Percentiles rank a stretch among this genome's conserved stretches.
Conservation (phyloP, 2,797 vertebrate species). For the Crenuchus spilurus region DNA sequence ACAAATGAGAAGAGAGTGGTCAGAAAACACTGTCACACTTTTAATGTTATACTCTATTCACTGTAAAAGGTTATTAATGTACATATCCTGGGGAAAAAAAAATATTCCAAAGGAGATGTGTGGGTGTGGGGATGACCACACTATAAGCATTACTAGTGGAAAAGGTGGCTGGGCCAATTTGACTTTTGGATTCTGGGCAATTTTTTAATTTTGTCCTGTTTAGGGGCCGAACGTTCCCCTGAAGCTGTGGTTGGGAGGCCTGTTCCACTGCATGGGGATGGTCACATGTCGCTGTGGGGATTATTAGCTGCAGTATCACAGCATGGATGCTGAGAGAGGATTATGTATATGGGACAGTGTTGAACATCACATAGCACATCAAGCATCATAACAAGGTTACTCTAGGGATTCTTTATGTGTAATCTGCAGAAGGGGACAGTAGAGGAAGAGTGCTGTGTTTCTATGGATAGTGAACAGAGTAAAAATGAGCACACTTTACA, state of each 20-base stretch:
- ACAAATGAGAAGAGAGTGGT: not conserved
- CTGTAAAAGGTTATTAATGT: not conserved
- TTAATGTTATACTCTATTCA: not conserved
- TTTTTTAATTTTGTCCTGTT: not conserved
- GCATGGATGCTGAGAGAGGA: constrained; percentile 27
- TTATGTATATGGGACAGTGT: constrained; percentile 42
- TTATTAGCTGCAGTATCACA: constrained; percentile 42
- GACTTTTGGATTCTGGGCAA: not conserved
- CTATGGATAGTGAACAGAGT: not conserved
- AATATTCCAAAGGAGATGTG: not conserved
- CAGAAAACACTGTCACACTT: not conserved
- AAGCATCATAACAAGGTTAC: constrained; percentile 32
- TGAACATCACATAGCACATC: constrained; percentile 11
- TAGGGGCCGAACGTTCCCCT: not conserved
- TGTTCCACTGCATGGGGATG: constrained; percentile 11
- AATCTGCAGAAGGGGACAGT: constrained; percentile 6
- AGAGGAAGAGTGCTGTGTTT: not conserved
- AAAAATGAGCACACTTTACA: too few species aligned
- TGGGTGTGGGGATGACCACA: not conserved
- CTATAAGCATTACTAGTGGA: not conserved
- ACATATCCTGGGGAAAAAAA: not conserved
- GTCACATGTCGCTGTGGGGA: not conserved
- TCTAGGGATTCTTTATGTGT: constrained; percentile 26
- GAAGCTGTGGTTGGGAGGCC: not conserved
- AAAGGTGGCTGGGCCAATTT: not conserved